Conservation (phyloP, 2,797 vertebrate species). For the Gadopsis bispinosus region DNA sequence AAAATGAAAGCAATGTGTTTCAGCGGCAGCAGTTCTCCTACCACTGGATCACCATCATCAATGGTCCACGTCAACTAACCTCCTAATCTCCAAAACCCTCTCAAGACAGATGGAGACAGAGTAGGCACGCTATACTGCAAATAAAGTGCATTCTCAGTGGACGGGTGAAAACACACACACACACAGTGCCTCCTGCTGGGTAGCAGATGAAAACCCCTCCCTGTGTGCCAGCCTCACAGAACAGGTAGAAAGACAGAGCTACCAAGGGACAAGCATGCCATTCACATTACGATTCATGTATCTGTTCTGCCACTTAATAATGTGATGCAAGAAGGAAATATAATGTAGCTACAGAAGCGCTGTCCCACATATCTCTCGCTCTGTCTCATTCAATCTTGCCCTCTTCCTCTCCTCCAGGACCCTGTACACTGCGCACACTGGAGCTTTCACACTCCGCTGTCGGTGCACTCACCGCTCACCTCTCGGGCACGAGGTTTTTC, state of each 20-base stretch:
- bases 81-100: slow-evolving; percentile 37
- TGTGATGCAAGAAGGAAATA: slow-evolving; percentile 31
- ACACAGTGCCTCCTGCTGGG: slow-evolving; percentile 81
- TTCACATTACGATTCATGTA: slow-evolving; percentile 46
- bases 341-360: slow-evolving; percentile 30
- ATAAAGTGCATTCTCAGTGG: slow-evolving; percentile 60
- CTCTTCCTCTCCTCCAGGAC: slow-evolving; percentile 50
- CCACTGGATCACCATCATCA: slow-evolving; percentile 27
- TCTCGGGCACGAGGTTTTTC: slow-evolving; percentile 58
- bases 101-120: slow-evolving; percentile 58
- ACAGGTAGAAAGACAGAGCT: slow-evolving; percentile 42
- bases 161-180: slow-evolving; percentile 60
- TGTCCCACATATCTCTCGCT: slow-evolving; percentile 50
- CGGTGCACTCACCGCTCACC: slow-evolving; percentile 66
- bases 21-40: slow-evolving; percentile 11
- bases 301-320: slow-evolving; percentile 50
- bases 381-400: slow-evolving; percentile 51
- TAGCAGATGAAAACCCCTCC: slow-evolving; percentile 75
- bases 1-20: slow-evolving; percentile 28
- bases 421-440: slow-evolving; percentile 17
- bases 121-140: slow-evolving; percentile 45
- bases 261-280: slow-evolving; percentile 52
- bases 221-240: slow-evolving; percentile 56
- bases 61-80: slow-evolving; percentile 41
- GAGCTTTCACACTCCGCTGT: slow-evolving; percentile 43